These are phyloP conservation scores for Pseudoatta argentina DNA, from an alignment of 1,140 invertebrate genomes.

Conservation along the genomic window DNA sequence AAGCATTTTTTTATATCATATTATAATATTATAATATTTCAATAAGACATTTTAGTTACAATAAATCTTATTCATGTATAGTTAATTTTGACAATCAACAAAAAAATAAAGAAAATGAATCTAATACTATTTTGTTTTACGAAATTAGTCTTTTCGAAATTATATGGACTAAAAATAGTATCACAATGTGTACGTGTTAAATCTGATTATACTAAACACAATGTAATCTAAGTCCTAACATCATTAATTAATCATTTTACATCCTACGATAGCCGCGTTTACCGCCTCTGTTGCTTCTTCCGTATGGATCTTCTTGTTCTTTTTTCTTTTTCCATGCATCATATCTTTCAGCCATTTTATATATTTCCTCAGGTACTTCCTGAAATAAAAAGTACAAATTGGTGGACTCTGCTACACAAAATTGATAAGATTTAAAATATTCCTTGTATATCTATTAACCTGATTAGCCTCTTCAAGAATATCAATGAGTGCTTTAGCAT, in stretches of 20 bases:
- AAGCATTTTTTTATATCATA: background rate
- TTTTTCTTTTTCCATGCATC: conserved; percentile 88
- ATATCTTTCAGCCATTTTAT: conserved; percentile 90
- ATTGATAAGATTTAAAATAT: conserved; percentile 25
- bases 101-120: conserved; percentile 12
- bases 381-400: conserved; percentile 68
- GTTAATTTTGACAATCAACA: background rate
- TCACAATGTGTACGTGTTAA: background rate
- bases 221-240: background rate
- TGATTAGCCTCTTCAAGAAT: conserved; percentile 93
- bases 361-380: conserved; percentile 91
- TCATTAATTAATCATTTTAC: background rate
- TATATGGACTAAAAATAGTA: background rate
- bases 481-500: conserved; percentile 93
- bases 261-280: background rate
- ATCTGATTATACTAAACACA: background rate
- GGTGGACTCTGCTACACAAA: background rate
- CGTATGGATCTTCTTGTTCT: conserved; percentile 54
- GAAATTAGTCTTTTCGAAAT: background rate
- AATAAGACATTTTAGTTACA: conserved; percentile 1
- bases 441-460: conserved; percentile 76
- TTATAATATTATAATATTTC: background rate
- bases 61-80: background rate
- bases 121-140: background rate
- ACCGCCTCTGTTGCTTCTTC: conserved; percentile 75